Evolutionary conservation across 2,113 vertebrate genomes (phyloP), one percentile per base, ranked within the genome.

Genomic region (Peromyscus leucopus): DNA sequence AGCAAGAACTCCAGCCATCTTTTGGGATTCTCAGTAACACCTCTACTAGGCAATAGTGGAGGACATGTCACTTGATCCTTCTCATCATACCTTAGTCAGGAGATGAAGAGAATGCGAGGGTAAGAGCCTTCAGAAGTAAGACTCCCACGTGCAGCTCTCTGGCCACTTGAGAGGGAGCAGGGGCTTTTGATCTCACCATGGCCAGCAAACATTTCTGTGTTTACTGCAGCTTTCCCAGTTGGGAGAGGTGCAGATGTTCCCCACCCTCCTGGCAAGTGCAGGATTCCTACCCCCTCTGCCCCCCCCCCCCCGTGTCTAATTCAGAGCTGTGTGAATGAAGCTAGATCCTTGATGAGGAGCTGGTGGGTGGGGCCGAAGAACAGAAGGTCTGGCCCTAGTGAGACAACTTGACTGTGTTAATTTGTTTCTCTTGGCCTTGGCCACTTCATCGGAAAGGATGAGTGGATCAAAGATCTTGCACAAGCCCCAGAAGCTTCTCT

Each of bases 241-340:
- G 89, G 76, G 89, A 96, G 72, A 82, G 4, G 6, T 33, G 10
- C 74, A 86, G 39, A 85, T 94, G 86, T 39, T 89, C 72, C 72
- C n/a, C 71, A 63, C 67, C 26, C 31, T 67, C 69, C 17, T 31
- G 28, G 46, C 76, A 86, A 42, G 46, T 42, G 39, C 59, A 26
- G 92, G 76, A 86, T 94, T 95, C 87, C 63, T 93, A 94, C 67
- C 87, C 63, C 92, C 95, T 61, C 74, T 12, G 31, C 95, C 67
- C 74, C 15, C 36, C 87, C 63, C 92, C 95, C 67, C 69, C 16
- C 36, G 51, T 87, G 92, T 96, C 91, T 94, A 63, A 96, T 48
- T 57, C 55, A 59, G 67, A 79, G 89, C 21, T 5, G 2, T 67
- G 17, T 51, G 78, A 36, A 71, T 63, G 39, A 89, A 61, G 80